phyloP scores from a whole-genome alignment of 1,140 invertebrate species.

The Drosophila bocki region DNA sequence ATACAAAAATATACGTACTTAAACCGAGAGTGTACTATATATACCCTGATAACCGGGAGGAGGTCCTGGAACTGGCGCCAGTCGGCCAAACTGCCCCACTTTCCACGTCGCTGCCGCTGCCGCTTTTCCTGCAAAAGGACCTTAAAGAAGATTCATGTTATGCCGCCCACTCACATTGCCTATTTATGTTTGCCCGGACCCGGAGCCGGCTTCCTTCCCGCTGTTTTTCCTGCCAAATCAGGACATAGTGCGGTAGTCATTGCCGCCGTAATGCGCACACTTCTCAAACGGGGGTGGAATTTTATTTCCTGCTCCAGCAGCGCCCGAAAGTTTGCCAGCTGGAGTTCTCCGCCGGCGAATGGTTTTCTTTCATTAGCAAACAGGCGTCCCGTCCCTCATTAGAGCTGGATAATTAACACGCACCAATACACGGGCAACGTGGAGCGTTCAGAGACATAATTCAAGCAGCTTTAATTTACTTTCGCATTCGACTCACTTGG shows the following conservation, averaged over 20 bases:
- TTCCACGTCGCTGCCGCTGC: slow-evolving; percentile 1
- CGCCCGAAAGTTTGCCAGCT: slow-evolving; percentile 49
- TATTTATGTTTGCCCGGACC: slow-evolving; percentile 53
- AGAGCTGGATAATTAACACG: slow-evolving; percentile 73
- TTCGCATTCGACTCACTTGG: slow-evolving; percentile 51
- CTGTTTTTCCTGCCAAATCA: slow-evolving; percentile 65
- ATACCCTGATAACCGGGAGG: slow-evolving; percentile 8
- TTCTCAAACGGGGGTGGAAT: slow-evolving; percentile 39
- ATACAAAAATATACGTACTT: slow-evolving; percentile 15
- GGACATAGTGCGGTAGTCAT: slow-evolving; percentile 75
- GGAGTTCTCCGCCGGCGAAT: slow-evolving; percentile 57
- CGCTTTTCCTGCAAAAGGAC: slow-evolving; percentile 11
- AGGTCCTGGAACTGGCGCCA: slow-evolving; percentile 54
- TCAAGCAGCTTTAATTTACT: slow-evolving; percentile 59
- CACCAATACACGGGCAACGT: slow-evolving; percentile 20
- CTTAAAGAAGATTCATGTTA: slow-evolving; percentile 68
- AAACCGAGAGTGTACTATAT: background rate
- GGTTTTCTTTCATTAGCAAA: slow-evolving; percentile 75
- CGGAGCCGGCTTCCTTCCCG: slow-evolving; percentile 17
- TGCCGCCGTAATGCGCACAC: slow-evolving; percentile 23
- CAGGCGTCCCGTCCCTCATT: slow-evolving; percentile 50
- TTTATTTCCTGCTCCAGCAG: slow-evolving; percentile 39
- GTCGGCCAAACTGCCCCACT: slow-evolving; percentile 5
- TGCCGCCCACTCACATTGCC: slow-evolving; percentile 50
- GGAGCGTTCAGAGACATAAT: slow-evolving; percentile 29